Evolutionary conservation across 1,140 invertebrate genomes (phyloP), one percentile per base, ranked within the genome.

Genomic region (Plutomurus gul): DNA sequence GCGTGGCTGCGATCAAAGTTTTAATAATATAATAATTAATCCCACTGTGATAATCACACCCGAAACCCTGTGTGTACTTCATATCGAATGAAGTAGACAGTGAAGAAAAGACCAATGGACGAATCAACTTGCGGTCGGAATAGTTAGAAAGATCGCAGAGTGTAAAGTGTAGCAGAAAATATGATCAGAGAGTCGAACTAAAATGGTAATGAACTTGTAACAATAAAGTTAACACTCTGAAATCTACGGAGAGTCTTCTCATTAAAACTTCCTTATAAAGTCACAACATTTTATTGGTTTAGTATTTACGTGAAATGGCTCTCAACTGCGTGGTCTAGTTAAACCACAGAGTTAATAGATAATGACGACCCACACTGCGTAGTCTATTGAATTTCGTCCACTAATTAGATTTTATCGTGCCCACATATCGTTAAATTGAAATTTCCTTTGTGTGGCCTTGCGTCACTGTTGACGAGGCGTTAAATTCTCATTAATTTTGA

Each of bases 151-250:
- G n/a, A n/a, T n/a, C n/a, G n/a, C n/a, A n/a, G n/a, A n/a, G n/a
- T n/a, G n/a, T n/a, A n/a, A n/a, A n/a, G n/a, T n/a, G n/a, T n/a
- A n/a, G n/a, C n/a, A n/a, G n/a, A n/a, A n/a, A n/a, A n/a, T n/a
- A n/a, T n/a, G n/a, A n/a, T n/a, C n/a, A n/a, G n/a, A n/a, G n/a
- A n/a, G n/a, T n/a, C n/a, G n/a, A n/a, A n/a, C n/a, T n/a, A n/a
- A 65, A 65, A 65, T 65, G 56, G 56, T 65, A 65, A 65, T 65
- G 56, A 65, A 65, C 56, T 65, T 65, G 56, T 65, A 27, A 7
- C 46, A 49, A 16, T 16, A 33, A 65, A 65, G 22, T 30, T n/a
- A 36, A 65, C 56, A n/a, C 56, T 33, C 56, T 51, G 20, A 51
- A 33, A 33, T 65, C 36, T 60, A 33, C 36, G 39, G n/a, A 16